Evolutionary conservation across 2,888 invertebrate species (phyloP).

Genomic region (Geophilus truncorum): DNA sequence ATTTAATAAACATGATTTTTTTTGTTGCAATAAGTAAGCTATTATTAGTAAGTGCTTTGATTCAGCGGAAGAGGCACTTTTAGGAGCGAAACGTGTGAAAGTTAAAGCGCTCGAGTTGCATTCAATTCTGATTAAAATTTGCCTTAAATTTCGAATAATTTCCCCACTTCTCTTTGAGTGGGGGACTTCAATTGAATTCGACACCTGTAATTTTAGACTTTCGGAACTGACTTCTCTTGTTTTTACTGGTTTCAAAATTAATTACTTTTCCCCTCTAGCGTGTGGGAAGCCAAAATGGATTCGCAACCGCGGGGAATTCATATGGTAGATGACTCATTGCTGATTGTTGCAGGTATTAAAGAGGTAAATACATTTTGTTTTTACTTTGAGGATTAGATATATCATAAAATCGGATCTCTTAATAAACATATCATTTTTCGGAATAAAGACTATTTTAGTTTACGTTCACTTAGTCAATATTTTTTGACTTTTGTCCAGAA

Average conservation of each 20-base stretch:
- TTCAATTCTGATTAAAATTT: background rate
- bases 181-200: background rate
- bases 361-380: constrained; percentile 65
- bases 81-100: background rate
- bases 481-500: too few species aligned
- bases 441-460: too few species aligned
- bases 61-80: background rate
- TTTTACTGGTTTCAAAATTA: background rate
- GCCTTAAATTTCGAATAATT: background rate
- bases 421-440: too few species aligned
- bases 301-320: constrained; percentile 88
- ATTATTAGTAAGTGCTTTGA: background rate
- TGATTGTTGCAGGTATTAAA: constrained; percentile 74
- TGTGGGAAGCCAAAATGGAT: constrained; percentile 67
- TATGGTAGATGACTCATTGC: constrained; percentile 63
- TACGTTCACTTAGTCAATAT: too few species aligned
- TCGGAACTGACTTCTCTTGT: background rate
- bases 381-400: too few species aligned
- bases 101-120: background rate
- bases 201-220: background rate
- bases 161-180: background rate
- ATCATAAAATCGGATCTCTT: too few species aligned
- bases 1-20: background rate
- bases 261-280: constrained; percentile 47
- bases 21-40: background rate